Base-by-base conservation (phyloP, 2,797 vertebrate species). In the Propithecus perrieri region DNA sequence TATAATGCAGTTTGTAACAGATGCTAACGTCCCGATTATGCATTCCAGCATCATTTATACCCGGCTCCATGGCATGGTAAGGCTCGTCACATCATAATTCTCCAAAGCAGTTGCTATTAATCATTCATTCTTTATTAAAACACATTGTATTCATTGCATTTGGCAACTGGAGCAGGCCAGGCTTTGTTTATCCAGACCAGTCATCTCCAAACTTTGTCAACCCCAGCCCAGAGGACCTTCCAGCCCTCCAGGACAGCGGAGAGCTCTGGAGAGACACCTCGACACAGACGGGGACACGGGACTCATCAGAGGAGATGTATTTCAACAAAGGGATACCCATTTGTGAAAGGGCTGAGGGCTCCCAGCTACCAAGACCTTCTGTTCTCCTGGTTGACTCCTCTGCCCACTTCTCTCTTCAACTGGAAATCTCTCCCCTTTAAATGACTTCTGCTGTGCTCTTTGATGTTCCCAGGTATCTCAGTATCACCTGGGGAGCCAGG, bases 91-190 rank as follows among this genome's bases (percentile, higher is more conserved):
- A 97, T 97, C 91, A 91, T 97, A 97, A 98, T 97, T 98, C 98
- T 98, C 94, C 91, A 86, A 96, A 97, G 97, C 96, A 97, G 89
- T 98, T 93, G 94, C 97, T 97, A 98, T 98, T 98, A 98, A 98
- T 98, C 98, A 97, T 89, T 98, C 97, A 97, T 97, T 98, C 96
- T 97, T 97, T 98, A 98, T 98, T 98, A 98, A 98, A 98, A 94
- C 93, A 95, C 96, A 95, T 95, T 97, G 94, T 90, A 90, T 96
- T 96, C 96, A 88, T 95, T 96, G 94, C 0, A 59, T 84, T 81
- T 94, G 91, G 95, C 71, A 97, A 93, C 0, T 0, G 48, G 92
- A 85, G 38, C 69, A 85, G 59, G 93, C 80, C 35, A 53, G 92
- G 85, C 84, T 96, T 85, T 94, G 85, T 96, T 94, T 90, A 95